phyloP scores from a whole-genome alignment of 1,140 invertebrate species.

The Brachionus paranguensis region DNA sequence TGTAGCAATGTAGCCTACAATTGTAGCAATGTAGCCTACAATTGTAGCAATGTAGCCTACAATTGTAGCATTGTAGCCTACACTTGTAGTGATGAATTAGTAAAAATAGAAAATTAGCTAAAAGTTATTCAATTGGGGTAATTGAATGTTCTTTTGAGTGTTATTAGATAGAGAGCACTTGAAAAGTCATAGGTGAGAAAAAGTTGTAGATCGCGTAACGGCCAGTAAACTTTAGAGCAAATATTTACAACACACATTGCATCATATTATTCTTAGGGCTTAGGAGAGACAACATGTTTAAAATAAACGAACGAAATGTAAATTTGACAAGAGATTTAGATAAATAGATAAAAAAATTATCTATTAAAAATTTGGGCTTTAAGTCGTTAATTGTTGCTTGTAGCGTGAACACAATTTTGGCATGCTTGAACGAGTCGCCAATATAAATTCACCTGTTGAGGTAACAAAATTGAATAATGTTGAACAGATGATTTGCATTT shows the following conservation, averaged over 20 bases:
- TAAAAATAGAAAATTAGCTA: neutral
- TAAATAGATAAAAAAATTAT: neutral
- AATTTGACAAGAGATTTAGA: constrained; percentile 26
- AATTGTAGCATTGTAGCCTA: neutral
- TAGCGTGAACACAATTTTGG: neutral
- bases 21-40: too few species aligned
- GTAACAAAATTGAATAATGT: neutral
- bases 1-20: too few species aligned
- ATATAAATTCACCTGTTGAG: constrained; percentile 2
- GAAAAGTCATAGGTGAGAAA: constrained; percentile 27
- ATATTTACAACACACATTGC: constrained; percentile 15
- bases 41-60: too few species aligned
- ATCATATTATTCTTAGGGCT: constrained; percentile 17
- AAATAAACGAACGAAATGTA: neutral
- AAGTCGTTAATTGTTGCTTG: neutral
- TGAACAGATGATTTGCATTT: neutral
- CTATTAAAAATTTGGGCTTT: neutral
- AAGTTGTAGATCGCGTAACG: neutral
- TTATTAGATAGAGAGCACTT: neutral
- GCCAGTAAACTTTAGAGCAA: constrained; percentile 1
- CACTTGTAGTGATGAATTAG: neutral
- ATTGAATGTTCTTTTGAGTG: neutral
- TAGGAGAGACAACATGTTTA: neutral
- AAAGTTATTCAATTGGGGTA: neutral
- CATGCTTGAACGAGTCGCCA: constrained; percentile 5